Evolutionary conservation across 2,797 vertebrate genomes (phyloP), one percentile per base, ranked within the genome.

Genomic region (Danionella dracula): DNA sequence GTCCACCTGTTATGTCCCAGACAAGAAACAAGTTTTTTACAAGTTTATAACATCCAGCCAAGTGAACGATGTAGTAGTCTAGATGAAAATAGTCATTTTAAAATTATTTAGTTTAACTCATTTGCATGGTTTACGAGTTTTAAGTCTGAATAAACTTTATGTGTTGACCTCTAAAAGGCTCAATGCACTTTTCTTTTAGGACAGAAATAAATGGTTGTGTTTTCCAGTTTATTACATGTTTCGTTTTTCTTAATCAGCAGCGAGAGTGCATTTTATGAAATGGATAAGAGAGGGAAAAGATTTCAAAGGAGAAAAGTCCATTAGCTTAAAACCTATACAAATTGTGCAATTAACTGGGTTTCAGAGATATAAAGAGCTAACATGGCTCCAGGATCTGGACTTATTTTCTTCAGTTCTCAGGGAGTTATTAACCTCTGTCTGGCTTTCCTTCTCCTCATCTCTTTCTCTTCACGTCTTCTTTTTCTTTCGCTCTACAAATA

Each of bases 271-370:
- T 54, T 65, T 27, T 29, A 35, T n/a, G 29, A 12, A 34, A 53
- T 12, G 61, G 9, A 34, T 35, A 44, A 17, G 20, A 8, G 32
- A 46, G 37, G 42, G 5, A 23, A 4, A 37, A 12, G 55, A 29
- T 48, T 19, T 48, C 45, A 15, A 15, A 1, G 13, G 31, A 55
- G 11, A 13, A 56, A 57, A 49, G 35, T 44, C 15, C 37, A 37
- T 63, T 57, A 51, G 13, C 38, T 40, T 37, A 59, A 50, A 58
- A 42, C 66, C 41, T 45, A 27, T 49, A 66, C 32, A 32, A 53
- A 50, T 32, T 15, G 37, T 32, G 34, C 46, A 15, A 40, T 66
- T 57, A 66, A 20, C 42, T 57, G 42, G 38, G 32, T 57, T 57
- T 21, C n/a, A 15, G 9, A 16, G 20, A 38, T 40, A 40, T 48